phyloP scores from a whole-genome alignment of 2,797 vertebrate genomes.

The Paratrypauchen microcephalus region DNA sequence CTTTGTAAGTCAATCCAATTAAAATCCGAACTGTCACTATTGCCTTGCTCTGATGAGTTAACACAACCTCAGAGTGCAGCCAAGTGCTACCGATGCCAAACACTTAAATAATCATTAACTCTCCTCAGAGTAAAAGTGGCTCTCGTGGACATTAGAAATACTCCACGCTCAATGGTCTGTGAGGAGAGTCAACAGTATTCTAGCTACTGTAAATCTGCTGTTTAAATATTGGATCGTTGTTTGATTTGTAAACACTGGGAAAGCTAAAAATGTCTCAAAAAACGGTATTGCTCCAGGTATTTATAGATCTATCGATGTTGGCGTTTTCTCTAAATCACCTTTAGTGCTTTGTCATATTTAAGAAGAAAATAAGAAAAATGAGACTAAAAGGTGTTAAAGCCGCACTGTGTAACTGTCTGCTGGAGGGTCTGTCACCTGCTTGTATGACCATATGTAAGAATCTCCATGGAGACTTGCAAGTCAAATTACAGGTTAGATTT shows the following conservation, averaged over 20 bases:
- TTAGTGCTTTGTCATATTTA: no score
- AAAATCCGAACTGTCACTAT: not conserved
- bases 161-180: conserved; percentile 24
- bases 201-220: conserved; percentile 15
- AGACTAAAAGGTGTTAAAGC: no score
- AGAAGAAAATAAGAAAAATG: no score
- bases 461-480: no score
- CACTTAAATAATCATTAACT: conserved; percentile 53
- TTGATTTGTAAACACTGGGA: conserved; percentile 7
- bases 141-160: conserved; percentile 30
- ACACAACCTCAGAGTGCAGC: conserved; percentile 46
- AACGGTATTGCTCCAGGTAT: no score
- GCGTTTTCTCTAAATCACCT: no score
- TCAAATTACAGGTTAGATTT: no score
- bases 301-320: not conserved
- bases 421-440: no score
- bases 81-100: conserved; percentile 31
- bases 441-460: no score
- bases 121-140: conserved; percentile 36
- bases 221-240: conserved; percentile 10
- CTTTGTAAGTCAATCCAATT: not conserved
- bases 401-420: no score
- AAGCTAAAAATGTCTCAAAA: not conserved
- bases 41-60: conserved; percentile 13
- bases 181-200: conserved; percentile 33